Evolutionary conservation across 2,888 invertebrate species (phyloP), one percentile per base, ranked within the genome.

Genomic region (Diarsia brunnea): DNA sequence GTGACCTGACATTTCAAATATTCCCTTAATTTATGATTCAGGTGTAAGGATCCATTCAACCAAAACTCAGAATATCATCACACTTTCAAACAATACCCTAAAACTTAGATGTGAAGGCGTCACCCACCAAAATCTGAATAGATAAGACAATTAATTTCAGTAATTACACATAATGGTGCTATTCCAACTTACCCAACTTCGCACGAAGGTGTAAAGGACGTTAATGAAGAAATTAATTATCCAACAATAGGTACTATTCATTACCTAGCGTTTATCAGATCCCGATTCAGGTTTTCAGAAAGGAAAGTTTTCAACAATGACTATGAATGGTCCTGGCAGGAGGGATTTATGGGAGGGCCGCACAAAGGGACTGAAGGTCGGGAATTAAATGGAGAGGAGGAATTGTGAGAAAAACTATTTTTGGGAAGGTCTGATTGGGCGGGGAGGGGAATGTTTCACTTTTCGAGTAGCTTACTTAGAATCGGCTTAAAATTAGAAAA

Each of bases 201-300:
- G 24, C 53, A 51, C 49, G 45, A 64, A 84, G 84, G 81, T 93
- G 93, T 89, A 90, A 87, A 90, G 88, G 94, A 93, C 94, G 91
- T 90, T 94, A 95, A 94, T 93, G 93, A 91, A 91, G 89, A 91
- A 92, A 95, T 95, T 95, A 95, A 95, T 95, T 95, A 94, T 92
- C 87, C 89, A 91, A 95, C 94, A 95, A 95, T 92, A 89, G 90
- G 92, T 75, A 75, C 90, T 90, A 93, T 93, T 91, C 90, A 93
- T 94, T 93, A 93, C 93, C 93, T 93, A 91, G 14, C 86, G 91
- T 80, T 89, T 92, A 93, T 92, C 93, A 91, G 90, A 89, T 86
- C 84, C 77, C 82, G 75, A 90, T 90, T 91, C 92, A 91, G 63
- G 88, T 91, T 91, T 77, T 53, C 21, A 91, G 91, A 89, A 91